Evolutionary conservation across 1,140 invertebrate genomes (phyloP).

Genomic region (Sitobion miscanthi): DNA sequence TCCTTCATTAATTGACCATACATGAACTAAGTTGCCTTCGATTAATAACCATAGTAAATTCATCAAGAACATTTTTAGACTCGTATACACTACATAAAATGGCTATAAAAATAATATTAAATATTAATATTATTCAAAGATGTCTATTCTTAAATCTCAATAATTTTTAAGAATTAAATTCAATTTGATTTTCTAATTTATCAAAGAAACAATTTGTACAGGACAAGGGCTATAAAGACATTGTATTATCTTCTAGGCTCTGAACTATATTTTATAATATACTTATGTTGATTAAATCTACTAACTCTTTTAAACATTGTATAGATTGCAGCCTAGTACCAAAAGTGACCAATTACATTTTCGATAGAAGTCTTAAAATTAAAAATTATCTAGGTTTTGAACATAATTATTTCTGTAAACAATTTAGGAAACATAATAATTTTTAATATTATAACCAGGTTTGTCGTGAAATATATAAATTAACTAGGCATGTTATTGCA

Average conservation of each 20-base stretch:
- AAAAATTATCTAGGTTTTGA: neutral
- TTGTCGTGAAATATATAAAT: too few species aligned
- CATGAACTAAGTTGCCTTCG: slow-evolving; percentile 22
- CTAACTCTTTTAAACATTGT: too few species aligned
- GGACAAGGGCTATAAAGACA: neutral
- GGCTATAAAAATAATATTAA: slow-evolving; percentile 4
- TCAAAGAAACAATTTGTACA: neutral
- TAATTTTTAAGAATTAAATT: neutral
- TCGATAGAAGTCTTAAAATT: neutral
- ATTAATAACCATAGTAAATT: slow-evolving; percentile 43
- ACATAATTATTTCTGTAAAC: neutral
- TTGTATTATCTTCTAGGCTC: neutral
- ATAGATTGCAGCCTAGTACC: too few species aligned
- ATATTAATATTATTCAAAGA: too few species aligned
- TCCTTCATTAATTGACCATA: slow-evolving; percentile 55
- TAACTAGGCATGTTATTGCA: too few species aligned
- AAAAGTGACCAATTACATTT: neutral
- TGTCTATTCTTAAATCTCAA: neutral
- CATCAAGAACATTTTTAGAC: slow-evolving; percentile 35
- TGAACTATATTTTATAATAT: neutral
- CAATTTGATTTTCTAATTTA: neutral
- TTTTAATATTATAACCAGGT: too few species aligned
- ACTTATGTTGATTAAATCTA: too few species aligned
- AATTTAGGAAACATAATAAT: neutral
- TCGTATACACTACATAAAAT: slow-evolving; percentile 6